A percentile compares a stretch with the other conserved stretches of the same genome.
Evolutionary conservation across 2,113 vertebrate species (phyloP).

Genomic region (Cyprinodon variegatus): DNA sequence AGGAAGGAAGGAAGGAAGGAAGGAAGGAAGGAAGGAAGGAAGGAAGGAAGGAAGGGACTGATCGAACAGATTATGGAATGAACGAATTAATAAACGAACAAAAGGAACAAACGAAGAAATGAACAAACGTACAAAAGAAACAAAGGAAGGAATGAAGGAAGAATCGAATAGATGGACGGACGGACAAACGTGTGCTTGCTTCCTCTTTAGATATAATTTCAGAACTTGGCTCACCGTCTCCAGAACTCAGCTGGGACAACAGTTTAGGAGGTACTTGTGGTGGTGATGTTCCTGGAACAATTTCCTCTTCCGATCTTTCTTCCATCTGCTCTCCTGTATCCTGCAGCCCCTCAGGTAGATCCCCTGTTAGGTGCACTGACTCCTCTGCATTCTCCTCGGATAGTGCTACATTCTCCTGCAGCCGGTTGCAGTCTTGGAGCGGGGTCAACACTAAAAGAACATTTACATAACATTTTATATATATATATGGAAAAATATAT

Average conservation of each 20-base stretch:
- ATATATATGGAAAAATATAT: too few relatives aligned
- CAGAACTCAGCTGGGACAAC: conserved; percentile 64
- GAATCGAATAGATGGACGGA: too few relatives aligned
- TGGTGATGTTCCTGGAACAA: conserved; percentile 64
- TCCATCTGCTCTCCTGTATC: conserved; percentile 57
- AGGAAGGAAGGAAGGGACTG: too few relatives aligned
- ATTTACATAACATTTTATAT: not conserved
- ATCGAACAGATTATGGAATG: too few relatives aligned
- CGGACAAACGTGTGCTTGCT: not conserved
- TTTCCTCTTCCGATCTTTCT: conserved; percentile 63
- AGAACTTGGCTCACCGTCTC: conserved; percentile 72
- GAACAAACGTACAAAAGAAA: too few relatives aligned
- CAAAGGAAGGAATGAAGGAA: too few relatives aligned
- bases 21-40: too few relatives aligned
- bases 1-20: too few relatives aligned
- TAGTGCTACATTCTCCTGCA: conserved; percentile 48
- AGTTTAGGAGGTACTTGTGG: conserved; percentile 74
- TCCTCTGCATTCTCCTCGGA: conserved; percentile 47
- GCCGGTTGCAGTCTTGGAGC: conserved; percentile 66
- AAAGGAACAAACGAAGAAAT: too few relatives aligned
- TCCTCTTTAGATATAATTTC: not conserved
- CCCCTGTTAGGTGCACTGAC: conserved; percentile 41
- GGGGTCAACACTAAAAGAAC: conserved; percentile 60
- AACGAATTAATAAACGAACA: too few relatives aligned
- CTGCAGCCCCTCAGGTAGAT: conserved; percentile 67